Conservation (phyloP, 1,140 invertebrate genomes). For the Euglossa dilemma region DNA sequence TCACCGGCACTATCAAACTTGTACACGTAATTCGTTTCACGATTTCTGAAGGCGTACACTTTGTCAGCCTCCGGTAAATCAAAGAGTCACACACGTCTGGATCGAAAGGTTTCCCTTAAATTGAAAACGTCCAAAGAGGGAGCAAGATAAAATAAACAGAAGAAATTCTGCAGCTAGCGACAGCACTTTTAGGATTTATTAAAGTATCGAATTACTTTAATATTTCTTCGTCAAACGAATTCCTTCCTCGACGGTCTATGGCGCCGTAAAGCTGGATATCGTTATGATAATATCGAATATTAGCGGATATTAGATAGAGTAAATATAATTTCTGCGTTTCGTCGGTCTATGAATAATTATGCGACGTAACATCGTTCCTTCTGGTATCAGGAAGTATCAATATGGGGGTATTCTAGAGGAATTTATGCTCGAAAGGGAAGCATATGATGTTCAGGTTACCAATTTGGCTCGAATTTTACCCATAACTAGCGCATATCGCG, state of each 20-base stretch:
- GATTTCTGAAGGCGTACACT: constrained; percentile 25
- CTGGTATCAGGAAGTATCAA: background rate
- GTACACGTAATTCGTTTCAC: constrained; percentile 34
- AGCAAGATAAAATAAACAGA: background rate
- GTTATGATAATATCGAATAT: too few relatives aligned
- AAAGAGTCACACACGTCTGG: constrained; percentile 13
- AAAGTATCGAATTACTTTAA: background rate
- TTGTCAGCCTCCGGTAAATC: constrained; percentile 32
- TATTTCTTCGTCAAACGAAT: background rate
- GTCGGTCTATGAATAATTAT: too few relatives aligned
- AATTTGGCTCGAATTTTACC: background rate
- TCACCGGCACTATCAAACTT: constrained; percentile 34
- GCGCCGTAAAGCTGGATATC: too few relatives aligned
- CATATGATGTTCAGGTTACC: background rate
- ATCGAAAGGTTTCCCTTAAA: constrained; percentile 22
- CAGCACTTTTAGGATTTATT: background rate
- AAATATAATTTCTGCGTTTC: too few relatives aligned
- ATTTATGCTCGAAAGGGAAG: background rate
- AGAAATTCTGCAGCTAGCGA: background rate
- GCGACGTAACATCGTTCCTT: background rate
- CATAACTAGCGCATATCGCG: too few relatives aligned
- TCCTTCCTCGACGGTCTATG: background rate
- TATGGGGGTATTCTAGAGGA: background rate
- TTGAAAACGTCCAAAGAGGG: background rate
- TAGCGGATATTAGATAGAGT: too few relatives aligned